Evolutionary conservation across 2,888 invertebrate genomes (phyloP).

Genomic region (Tupiocoris notatus): DNA sequence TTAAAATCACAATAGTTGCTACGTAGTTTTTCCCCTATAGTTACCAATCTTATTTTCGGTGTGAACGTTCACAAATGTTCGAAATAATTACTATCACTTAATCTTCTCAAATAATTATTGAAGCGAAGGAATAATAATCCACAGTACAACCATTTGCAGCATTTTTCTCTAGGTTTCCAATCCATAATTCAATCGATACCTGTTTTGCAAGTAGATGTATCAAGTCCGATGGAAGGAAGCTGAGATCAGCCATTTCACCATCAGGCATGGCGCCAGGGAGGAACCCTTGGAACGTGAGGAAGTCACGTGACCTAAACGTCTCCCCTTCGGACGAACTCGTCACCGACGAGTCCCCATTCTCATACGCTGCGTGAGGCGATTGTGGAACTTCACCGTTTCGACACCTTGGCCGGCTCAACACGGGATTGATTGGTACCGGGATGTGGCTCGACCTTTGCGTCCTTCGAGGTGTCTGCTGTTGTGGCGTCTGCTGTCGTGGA

Average conservation of each 20-base stretch:
- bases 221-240: slow-evolving; percentile 55
- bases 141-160: too few relatives aligned
- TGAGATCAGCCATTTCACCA: slow-evolving; percentile 62
- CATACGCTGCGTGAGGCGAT: slow-evolving; percentile 46
- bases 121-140: too few relatives aligned
- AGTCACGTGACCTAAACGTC: slow-evolving; percentile 33
- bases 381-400: slow-evolving; percentile 51
- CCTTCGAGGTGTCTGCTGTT: background rate
- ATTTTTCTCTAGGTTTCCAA: too few relatives aligned
- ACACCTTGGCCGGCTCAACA: slow-evolving; percentile 52
- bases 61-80: too few relatives aligned
- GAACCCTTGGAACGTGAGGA: slow-evolving; percentile 17
- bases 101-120: too few relatives aligned
- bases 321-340: slow-evolving; percentile 51
- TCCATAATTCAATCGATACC: too few relatives aligned
- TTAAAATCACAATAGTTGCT: too few relatives aligned
- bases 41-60: too few relatives aligned
- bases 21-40: too few relatives aligned
- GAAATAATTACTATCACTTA: too few relatives aligned
- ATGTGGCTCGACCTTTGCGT: slow-evolving; percentile 49
- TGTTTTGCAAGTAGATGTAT: slow-evolving; percentile 65
- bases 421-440: slow-evolving; percentile 51
- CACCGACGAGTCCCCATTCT: slow-evolving; percentile 50
- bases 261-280: slow-evolving; percentile 50
- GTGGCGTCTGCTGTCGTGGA: background rate